Evolutionary conservation across 2,113 vertebrate genomes (phyloP).

Genomic region (Melierax canorus): DNA sequence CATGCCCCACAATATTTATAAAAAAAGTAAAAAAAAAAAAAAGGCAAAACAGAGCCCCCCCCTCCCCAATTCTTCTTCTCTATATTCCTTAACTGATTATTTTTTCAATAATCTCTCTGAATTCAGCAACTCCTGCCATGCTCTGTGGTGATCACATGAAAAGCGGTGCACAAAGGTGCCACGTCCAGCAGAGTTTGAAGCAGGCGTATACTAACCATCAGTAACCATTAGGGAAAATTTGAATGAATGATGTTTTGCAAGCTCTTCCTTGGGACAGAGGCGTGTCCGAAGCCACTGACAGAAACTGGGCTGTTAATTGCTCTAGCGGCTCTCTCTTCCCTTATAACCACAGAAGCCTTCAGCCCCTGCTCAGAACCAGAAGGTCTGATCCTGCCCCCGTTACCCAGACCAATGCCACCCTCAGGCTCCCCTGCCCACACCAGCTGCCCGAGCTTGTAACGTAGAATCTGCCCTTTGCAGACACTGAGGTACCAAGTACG

Average conservation of each 20-base stretch:
- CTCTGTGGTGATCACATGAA: neutral
- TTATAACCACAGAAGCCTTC: neutral
- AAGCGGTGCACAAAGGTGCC: neutral
- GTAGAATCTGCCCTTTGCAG: neutral
- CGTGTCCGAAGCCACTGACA: rapidly evolving
- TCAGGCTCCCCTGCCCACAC: neutral
- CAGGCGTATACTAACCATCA: neutral
- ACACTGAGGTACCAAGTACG: rapidly evolving
- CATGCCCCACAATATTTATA: neutral
- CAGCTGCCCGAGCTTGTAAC: neutral
- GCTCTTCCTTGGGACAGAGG: neutral
- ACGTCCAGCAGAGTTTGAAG: neutral
- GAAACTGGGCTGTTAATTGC: neutral
- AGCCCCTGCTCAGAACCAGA: neutral
- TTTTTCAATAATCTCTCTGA: neutral
- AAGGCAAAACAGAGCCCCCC: neutral
- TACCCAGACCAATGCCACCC: rapidly evolving
- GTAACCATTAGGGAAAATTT: neutral
- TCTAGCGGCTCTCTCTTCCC: neutral
- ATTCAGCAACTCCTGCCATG: neutral
- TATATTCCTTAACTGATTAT: neutral
- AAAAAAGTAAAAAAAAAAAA: neutral
- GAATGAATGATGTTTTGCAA: neutral
- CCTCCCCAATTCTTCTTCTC: neutral
- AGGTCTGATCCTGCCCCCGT: neutral